Evolutionary conservation across 2,113 vertebrate genomes (phyloP), one percentile per base, ranked within the genome.

Genomic region (Thinocorus orbignyianus): DNA sequence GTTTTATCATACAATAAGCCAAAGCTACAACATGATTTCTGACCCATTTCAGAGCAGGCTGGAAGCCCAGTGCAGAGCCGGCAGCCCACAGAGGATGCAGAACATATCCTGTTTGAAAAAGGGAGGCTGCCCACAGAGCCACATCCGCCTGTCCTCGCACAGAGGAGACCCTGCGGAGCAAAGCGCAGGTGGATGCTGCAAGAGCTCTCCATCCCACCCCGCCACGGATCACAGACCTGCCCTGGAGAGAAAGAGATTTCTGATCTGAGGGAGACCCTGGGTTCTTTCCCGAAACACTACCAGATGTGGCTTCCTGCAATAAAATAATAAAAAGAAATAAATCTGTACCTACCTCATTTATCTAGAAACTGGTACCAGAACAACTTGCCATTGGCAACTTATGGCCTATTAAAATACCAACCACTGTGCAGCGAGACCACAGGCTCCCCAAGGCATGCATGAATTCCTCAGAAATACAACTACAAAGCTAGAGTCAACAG

Each of bases 381-480:
- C 73, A 86, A 68, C 86, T 72, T 92, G 92, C 96, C 86, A 82
- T 2, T 37, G 96, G 92, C 86, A 91, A 57, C 66, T 94, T 85
- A n/a, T 0, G 37, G 77, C 48, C 92, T 93, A 93, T 91, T 93
- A 92, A 96, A 95, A 95, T 89, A 81, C 77, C 81, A 93, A 79
- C 77, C 1, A 7, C 73, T 35, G 77, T 39, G 96, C 70, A 79
- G 52, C 0, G 17, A 81, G 83, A 82, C 52, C 86, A 93, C 65
- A 91, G 88, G 77, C 69, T 93, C 73, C 92, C 0, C 0, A 74
- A 92, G 92, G 92, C 91, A 81, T 0, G 17, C 77, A 42, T 5
- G 48, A 81, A 95, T 87, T 91, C 88, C 86, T 96, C 88, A 72
- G 86, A 94, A 91, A 95, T 79, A 72, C 83, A 93, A 61, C 86